Evolutionary conservation across 2,888 invertebrate species (phyloP).

Genomic region (Tiphia femorata): DNA sequence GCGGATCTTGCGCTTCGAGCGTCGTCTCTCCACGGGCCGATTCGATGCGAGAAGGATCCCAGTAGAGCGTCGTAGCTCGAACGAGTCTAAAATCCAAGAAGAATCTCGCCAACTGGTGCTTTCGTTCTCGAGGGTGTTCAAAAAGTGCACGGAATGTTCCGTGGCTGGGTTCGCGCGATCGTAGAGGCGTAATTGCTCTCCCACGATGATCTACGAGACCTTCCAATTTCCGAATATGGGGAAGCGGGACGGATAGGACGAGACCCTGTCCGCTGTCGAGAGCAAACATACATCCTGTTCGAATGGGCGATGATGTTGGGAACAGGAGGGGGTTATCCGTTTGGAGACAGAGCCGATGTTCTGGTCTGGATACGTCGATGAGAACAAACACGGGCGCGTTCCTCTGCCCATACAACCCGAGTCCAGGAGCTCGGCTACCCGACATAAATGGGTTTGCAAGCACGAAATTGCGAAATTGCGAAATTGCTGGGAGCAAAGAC

Average conservation of each 20-base stretch:
- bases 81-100: too few species aligned
- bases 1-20: too few species aligned
- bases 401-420: conserved; percentile 1
- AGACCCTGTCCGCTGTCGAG: neutral
- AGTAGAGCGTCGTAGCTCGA: too few species aligned
- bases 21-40: too few species aligned
- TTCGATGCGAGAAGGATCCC: too few species aligned
- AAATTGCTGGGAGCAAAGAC: neutral
- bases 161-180: too few species aligned
- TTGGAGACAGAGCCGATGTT: conserved; percentile 11
- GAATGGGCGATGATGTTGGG: conserved; percentile 21
- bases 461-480: neutral
- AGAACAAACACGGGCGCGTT: conserved; percentile 15
- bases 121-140: too few species aligned
- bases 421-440: conserved; percentile 3
- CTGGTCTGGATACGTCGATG: conserved; percentile 1
- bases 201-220: too few species aligned
- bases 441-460: neutral
- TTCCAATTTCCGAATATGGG: conserved; percentile 6
- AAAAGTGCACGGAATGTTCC: too few species aligned
- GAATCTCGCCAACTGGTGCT: too few species aligned
- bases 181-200: too few species aligned
- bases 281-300: conserved; percentile 13
- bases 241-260: conserved; percentile 4
- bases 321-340: conserved; percentile 22